Evolutionary conservation across 2,888 invertebrate species (phyloP).

Genomic region (Orthonychiurus folsomi): DNA sequence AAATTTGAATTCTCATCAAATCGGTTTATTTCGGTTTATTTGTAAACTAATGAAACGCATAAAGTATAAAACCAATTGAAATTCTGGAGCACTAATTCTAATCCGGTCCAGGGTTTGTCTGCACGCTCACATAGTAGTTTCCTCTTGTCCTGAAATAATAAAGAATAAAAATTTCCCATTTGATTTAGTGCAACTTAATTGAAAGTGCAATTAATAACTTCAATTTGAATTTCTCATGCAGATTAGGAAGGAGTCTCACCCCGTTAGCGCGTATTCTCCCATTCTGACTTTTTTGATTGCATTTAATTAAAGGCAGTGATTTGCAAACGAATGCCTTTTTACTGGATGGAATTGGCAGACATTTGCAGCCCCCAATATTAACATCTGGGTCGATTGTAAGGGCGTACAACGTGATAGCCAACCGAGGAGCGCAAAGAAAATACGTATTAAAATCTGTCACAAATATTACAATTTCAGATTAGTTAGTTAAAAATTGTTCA

Average conservation of each 20-base stretch:
- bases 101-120: not conserved
- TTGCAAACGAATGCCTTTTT: not conserved
- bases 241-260: not conserved
- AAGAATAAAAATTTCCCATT: too few relatives aligned
- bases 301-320: not conserved
- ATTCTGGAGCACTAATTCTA: too few relatives aligned
- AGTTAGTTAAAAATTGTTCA: not conserved
- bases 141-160: not conserved
- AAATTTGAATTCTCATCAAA: too few relatives aligned
- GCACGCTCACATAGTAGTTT: not conserved
- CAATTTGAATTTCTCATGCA: not conserved
- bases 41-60: too few relatives aligned
- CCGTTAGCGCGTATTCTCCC: not conserved
- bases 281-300: not conserved
- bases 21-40: too few relatives aligned
- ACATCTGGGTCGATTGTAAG: not conserved
- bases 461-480: not conserved
- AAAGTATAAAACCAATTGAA: too few relatives aligned
- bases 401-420: not conserved
- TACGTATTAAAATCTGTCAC: not conserved
- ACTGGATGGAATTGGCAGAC: not conserved
- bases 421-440: not conserved
- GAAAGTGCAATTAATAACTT: not conserved
- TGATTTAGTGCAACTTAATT: too few relatives aligned
- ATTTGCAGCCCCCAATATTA: not conserved